Conservation (phyloP, 1,140 invertebrate genomes). For the Neodiprion virginianus region DNA sequence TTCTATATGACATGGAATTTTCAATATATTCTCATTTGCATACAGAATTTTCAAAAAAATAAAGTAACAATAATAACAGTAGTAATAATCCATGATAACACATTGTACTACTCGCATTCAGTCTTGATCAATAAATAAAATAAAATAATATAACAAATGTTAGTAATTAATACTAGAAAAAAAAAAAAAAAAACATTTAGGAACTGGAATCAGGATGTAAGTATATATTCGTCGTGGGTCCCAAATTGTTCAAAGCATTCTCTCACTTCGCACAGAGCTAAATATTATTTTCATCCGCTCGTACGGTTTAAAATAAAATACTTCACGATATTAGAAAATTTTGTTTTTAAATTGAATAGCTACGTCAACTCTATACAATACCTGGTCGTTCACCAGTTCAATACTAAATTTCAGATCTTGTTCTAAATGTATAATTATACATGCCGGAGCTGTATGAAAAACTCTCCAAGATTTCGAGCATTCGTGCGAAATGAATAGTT, state of each 20-base stretch:
- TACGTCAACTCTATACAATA: not conserved
- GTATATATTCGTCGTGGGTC: not conserved
- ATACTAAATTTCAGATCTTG: not conserved
- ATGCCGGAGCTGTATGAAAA: not conserved
- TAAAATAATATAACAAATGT: conserved; percentile 36
- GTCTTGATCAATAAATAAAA: conserved; percentile 55
- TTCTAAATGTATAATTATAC: not conserved
- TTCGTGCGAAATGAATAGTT: too few species aligned
- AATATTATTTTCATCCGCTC: not conserved
- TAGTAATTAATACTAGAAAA: conserved; percentile 23
- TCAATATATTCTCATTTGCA: not conserved
- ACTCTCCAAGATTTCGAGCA: not conserved
- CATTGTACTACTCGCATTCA: conserved; percentile 54
- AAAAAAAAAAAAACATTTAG: conserved; percentile 35
- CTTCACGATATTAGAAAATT: not conserved
- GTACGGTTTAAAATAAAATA: not conserved
- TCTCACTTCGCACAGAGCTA: not conserved
- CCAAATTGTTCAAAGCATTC: not conserved
- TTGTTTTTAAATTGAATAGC: not conserved
- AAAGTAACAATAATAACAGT: too few species aligned
- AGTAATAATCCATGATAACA: conserved; percentile 28
- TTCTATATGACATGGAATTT: not conserved
- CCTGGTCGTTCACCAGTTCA: not conserved
- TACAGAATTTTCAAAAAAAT: not conserved
- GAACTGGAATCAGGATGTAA: conserved; percentile 42